Evolutionary conservation across 2,888 invertebrate genomes (phyloP).

Genomic region (Tenthredo livida): DNA sequence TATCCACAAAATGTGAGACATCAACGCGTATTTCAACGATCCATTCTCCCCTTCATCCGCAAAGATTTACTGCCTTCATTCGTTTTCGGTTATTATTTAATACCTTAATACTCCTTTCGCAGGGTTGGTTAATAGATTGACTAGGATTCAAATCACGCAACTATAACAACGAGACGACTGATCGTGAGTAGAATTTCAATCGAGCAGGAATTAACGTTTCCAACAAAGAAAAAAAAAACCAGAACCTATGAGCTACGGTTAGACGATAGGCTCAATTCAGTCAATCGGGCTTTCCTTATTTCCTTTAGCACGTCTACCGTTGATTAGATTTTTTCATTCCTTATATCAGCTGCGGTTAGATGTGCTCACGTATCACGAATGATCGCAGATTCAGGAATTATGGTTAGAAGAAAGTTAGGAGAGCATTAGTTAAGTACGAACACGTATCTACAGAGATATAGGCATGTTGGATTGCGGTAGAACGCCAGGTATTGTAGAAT

Average conservation of each 20-base stretch:
- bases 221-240: neutral
- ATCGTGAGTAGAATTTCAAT: neutral
- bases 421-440: neutral
- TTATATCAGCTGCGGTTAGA: neutral
- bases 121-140: neutral
- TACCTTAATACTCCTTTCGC: neutral
- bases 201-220: neutral
- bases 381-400: neutral
- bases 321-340: neutral
- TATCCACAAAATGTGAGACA: neutral
- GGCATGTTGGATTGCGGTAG: neutral
- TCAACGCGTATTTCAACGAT: neutral
- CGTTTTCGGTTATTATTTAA: neutral
- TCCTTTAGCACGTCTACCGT: neutral
- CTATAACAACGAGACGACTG: neutral
- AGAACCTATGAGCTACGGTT: neutral
- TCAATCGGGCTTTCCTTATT: neutral
- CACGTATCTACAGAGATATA: too few relatives aligned
- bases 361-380: neutral
- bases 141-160: neutral
- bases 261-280: neutral
- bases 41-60: neutral
- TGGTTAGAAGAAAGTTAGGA: neutral
- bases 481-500: neutral
- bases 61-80: neutral